Conservation (phyloP, 2,888 invertebrate species). For the Leucozona laternaria region DNA sequence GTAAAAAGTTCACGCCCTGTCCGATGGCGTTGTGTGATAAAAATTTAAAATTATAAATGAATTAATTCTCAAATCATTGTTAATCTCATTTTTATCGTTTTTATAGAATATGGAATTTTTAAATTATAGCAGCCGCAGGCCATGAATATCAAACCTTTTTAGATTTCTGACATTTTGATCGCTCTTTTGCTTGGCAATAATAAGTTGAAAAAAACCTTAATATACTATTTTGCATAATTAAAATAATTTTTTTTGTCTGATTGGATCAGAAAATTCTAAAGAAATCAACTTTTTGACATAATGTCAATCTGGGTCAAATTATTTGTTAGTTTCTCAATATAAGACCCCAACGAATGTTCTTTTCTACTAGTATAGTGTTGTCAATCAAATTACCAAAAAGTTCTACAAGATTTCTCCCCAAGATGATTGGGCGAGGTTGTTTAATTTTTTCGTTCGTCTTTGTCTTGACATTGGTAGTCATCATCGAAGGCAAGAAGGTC, state of each 20-base stretch:
- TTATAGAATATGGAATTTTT: not conserved
- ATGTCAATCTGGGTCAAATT: not conserved
- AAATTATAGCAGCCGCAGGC: not conserved
- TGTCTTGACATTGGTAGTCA: not conserved
- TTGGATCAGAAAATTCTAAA: not conserved
- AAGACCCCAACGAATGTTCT: not conserved
- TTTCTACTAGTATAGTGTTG: not conserved
- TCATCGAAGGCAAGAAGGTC: not conserved
- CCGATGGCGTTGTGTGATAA: not conserved
- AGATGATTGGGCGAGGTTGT: not conserved
- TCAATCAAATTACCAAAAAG: not conserved
- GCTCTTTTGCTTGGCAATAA: not conserved
- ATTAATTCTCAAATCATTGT: not conserved
- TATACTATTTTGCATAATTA: not conserved
- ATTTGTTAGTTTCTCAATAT: not conserved
- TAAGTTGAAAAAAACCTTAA: not conserved
- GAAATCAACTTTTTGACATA: not conserved
- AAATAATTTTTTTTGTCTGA: not conserved
- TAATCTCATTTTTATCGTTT: not conserved
- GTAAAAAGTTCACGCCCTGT: not conserved
- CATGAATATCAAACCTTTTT: not conserved
- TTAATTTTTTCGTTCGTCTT: not conserved
- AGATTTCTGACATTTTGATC: not conserved
- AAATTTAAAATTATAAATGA: not conserved
- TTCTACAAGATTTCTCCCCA: not conserved